Conservation (phyloP, 2,113 vertebrate species). For the Salvator merianae region DNA sequence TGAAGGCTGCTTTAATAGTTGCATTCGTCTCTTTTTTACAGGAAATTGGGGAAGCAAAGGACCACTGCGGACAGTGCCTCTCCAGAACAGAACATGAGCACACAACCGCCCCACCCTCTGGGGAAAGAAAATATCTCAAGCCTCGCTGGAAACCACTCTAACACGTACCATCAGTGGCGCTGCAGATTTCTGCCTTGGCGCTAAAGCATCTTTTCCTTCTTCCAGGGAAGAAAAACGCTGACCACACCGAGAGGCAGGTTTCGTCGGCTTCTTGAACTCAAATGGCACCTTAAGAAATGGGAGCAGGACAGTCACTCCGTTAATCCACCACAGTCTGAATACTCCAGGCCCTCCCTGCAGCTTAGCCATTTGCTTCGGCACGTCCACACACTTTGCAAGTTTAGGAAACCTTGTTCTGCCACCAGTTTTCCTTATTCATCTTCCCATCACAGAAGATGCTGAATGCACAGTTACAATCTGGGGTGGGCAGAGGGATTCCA, state of each 20-base stretch:
- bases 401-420: not conserved
- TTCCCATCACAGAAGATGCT: not conserved
- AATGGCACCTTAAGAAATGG: conserved; percentile 81
- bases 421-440: not conserved
- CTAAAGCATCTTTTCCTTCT: conserved; percentile 74
- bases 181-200: conserved; percentile 80
- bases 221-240: conserved; percentile 61
- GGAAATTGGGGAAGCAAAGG: too few species aligned
- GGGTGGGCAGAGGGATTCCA: not conserved
- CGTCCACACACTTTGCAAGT: not conserved
- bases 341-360: accelerated
- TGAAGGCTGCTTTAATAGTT: not conserved
- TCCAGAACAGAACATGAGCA: not conserved
- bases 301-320: not conserved
- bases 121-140: not conserved
- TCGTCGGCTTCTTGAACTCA: conserved; percentile 93
- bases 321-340: not conserved
- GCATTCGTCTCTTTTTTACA: not conserved
- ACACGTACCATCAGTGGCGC: conserved; percentile 78
- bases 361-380: accelerated
- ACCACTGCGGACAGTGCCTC: too few species aligned
- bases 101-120: not conserved
- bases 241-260: conserved; percentile 80
- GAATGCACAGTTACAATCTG: not conserved
- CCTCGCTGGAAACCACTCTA: too few species aligned